Evolutionary conservation across 2,113 vertebrate genomes (phyloP).

Genomic region (Alectura lathami): DNA sequence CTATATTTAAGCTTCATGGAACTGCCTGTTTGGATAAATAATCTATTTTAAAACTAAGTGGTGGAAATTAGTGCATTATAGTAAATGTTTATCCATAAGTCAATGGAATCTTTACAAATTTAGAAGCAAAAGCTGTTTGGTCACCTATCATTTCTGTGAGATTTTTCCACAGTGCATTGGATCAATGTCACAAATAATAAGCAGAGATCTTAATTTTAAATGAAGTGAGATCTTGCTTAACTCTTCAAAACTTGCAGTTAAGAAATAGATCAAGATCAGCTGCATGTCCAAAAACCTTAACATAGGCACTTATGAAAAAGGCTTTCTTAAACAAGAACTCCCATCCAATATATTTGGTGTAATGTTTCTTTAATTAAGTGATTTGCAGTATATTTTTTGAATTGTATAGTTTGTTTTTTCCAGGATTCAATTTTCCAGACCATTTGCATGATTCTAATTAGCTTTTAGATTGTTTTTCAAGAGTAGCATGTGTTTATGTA

Average conservation of each 20-base stretch:
- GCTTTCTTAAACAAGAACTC: background rate
- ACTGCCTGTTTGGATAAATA: background rate
- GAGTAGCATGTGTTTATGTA: background rate
- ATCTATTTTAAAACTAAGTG: conserved; percentile 20
- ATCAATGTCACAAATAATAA: background rate
- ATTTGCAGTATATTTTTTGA: background rate
- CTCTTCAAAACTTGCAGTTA: background rate
- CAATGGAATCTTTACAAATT: background rate
- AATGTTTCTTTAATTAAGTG: background rate
- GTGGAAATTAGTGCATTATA: background rate
- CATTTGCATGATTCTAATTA: background rate
- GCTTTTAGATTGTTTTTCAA: background rate
- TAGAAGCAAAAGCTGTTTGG: background rate
- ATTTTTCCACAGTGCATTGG: background rate
- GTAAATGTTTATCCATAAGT: conserved; percentile 26
- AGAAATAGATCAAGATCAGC: background rate
- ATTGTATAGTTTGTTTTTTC: background rate
- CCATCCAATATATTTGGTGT: background rate
- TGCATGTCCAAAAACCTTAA: background rate
- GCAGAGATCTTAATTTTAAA: background rate
- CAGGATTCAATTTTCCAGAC: background rate
- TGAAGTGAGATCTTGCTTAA: background rate
- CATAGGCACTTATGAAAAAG: background rate
- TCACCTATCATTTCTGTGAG: background rate
- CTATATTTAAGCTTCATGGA: background rate